Base-by-base conservation (phyloP, 2,113 vertebrate species). In the Edolisoma coerulescens region DNA sequence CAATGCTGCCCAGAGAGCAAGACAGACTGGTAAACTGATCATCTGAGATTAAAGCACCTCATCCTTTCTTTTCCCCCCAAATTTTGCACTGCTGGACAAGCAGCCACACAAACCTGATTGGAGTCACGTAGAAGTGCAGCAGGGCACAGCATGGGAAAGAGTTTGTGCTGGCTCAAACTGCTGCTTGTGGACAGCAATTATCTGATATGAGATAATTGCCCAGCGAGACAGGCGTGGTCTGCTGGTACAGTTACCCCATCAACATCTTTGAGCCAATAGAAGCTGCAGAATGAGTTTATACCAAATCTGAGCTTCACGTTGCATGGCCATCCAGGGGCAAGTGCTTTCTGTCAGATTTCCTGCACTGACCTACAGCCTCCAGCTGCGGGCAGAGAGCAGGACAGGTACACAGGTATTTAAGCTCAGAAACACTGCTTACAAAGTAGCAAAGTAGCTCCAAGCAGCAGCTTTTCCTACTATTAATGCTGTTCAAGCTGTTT, bases 1-100 rank as follows among this genome's bases (percentile, higher is more conserved):
- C 98, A 41, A 97, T 70, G 83, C 98, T 98, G 83, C 73, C 50
- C 90, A 53, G 69, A 28, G 35, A 94, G 56, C 9, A 37, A 90
- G 56, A 71, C 56, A 88, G 33, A 61, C 13, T 0, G 0, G 37
- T 80, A 50, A 94, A 60, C 4, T 15, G 12, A 32, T 49, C 2
- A 50, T 13, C 47, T 15, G 52, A 42, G 20, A 70, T 13, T 26
- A 44, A 87, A 90, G 33, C 56, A 47, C 33, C 13, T 69, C 5
- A 5, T 69, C 77, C 44, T 73, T 88, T 84, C 65, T 76, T 45
- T 63, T 4, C 26, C 39, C 59, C 37, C 24, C 16, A 18, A 0
- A 50, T 28, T 71, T 10, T 53, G 32, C 42, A 23, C 32, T 84
- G 54, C 54, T 85, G 84, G 19, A 47, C 27, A 57, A 87, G 65